Base-by-base conservation (phyloP, 2,888 invertebrate genomes). In the Isoperla grammatica region DNA sequence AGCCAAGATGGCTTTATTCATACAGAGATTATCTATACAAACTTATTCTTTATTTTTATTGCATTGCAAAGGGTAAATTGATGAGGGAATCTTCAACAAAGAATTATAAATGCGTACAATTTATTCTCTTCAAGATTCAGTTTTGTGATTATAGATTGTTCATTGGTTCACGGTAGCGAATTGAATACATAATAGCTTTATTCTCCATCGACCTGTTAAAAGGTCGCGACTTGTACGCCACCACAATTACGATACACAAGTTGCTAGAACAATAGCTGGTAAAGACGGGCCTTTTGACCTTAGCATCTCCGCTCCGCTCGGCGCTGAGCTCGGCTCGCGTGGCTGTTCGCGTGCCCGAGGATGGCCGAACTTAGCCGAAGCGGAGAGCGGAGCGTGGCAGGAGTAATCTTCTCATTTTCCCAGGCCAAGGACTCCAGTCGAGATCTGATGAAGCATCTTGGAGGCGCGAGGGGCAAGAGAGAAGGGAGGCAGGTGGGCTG, bases 271-370 rank as follows among this genome's bases (percentile, higher is more conserved):
- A 60, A 60, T 50, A 42, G 60, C 6, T 35, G 58, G 55, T 40
- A 42, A 56, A 22, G 45, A 43, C 13, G 20, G 43, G 53, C 54
- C 19, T 23, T 59, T 59, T 59, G 59, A 59, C 59, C 59, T 39
- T 17, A 22, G 17, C 59, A 22, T 37, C 53, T 20, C 59, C 23
- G 22, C 15, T 13, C 2, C 17, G 46, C 13, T 4, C 4, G 55
- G 17, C 40, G 39, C 12, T 13, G 17, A 42, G 39, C 12, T 13
- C 15, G 9, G 57, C 55, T 63, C 63, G 63, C 63, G 63, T 63
- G 63, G 63, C 63, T 23, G 63, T 58, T 63, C 63, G 63, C 63
- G 63, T 63, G 63, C 63, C 63, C 63, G 63, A 58, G 50, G 6
- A 15, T 4, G 39, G 15, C 63, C 63, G 63, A 63, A 29, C 48